Conservation (phyloP, 2,113 vertebrate genomes). For the Pseudonaja textilis region DNA sequence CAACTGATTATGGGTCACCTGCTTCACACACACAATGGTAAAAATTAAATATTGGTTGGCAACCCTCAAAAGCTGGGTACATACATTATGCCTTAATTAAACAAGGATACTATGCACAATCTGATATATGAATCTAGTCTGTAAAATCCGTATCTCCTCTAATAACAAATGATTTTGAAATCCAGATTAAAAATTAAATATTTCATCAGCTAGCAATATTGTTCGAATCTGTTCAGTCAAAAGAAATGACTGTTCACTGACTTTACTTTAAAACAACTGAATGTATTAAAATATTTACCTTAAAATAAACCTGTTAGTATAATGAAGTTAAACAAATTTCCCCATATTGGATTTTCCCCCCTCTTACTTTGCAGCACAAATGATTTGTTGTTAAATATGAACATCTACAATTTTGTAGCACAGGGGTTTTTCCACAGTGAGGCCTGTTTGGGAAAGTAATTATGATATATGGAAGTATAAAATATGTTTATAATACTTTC, state of each 20-base stretch:
- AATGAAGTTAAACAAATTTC: conserved; percentile 9
- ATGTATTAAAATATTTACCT: conserved; percentile 18
- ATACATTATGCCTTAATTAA: neutral
- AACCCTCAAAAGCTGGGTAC: neutral
- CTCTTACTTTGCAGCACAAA: neutral
- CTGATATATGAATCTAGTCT: neutral
- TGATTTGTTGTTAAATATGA: neutral
- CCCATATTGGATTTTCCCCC: neutral
- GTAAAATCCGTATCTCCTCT: neutral
- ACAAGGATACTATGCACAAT: neutral
- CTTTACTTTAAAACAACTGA: conserved; percentile 6
- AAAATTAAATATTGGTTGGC: neutral
- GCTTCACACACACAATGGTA: neutral
- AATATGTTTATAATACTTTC: neutral
- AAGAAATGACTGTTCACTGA: conserved; percentile 18
- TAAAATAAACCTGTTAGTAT: conserved; percentile 11
- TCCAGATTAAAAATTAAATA: conserved; percentile 11
- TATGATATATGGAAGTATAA: neutral
- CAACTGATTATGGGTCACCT: neutral
- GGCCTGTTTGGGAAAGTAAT: neutral
- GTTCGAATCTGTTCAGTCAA: conserved; percentile 1
- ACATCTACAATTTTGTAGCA: neutral
- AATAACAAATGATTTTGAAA: neutral
- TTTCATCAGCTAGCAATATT: neutral
- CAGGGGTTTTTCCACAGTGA: conserved; percentile 10